These are phyloP conservation scores for Sebastes umbrosus DNA, from an alignment of 2,797 vertebrate genomes.

Conservation along the genomic window DNA sequence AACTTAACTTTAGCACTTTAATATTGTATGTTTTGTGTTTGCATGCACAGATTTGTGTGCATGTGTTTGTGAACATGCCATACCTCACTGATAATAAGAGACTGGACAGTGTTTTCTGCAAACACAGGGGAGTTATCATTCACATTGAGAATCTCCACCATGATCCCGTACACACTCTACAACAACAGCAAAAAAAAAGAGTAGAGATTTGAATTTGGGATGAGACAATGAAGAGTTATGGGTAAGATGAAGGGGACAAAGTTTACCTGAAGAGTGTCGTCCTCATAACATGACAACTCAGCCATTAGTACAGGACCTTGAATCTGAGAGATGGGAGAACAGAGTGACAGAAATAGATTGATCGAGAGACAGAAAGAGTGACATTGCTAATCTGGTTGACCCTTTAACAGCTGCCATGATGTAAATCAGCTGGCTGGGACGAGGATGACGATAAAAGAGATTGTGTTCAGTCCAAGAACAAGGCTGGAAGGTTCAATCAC, in stretches of 20 bases:
- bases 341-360: not conserved
- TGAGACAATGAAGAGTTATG: not conserved
- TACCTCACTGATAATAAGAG: slow-evolving; percentile 83
- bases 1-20: not conserved
- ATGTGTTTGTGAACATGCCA: not conserved
- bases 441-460: slow-evolving; percentile 49
- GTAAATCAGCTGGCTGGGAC: slow-evolving; percentile 44
- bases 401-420: slow-evolving; percentile 43
- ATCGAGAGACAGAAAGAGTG: not conserved
- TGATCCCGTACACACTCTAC: slow-evolving; percentile 81
- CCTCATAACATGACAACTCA: slow-evolving; percentile 74
- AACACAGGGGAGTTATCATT: slow-evolving; percentile 85
- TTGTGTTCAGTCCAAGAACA: slow-evolving; percentile 39
- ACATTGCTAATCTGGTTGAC: slow-evolving; percentile 52
- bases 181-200: slow-evolving; percentile 13
- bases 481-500: slow-evolving; percentile 26
- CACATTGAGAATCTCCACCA: slow-evolving; percentile 87
- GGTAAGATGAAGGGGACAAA: not conserved
- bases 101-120: slow-evolving; percentile 67
- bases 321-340: slow-evolving; percentile 47
- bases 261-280: slow-evolving; percentile 74
- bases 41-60: not conserved
- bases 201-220: not conserved
- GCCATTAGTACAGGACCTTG: slow-evolving; percentile 77
- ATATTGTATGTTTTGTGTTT: not conserved